A percentile compares a stretch with the other conserved stretches of the same genome.
Evolutionary conservation across 2,113 vertebrate genomes (phyloP).

Genomic region (Sclerurus mexicanus): DNA sequence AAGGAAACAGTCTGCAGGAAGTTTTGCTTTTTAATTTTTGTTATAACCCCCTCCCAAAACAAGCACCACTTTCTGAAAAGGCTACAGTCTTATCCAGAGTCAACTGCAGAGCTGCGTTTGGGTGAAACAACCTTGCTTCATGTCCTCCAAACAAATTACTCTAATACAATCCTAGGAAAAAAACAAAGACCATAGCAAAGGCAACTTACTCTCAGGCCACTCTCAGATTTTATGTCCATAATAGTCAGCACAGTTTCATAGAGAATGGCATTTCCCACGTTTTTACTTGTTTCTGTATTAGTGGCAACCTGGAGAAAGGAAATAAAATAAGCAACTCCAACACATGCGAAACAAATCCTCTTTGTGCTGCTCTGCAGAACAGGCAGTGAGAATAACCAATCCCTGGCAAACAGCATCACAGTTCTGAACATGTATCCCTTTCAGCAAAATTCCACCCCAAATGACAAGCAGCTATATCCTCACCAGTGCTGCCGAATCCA

Average conservation of each 20-base stretch:
- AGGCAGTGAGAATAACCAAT: neutral
- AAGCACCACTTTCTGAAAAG: neutral
- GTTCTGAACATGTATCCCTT: neutral
- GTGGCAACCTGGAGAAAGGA: slow-evolving; percentile 88
- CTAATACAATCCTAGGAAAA: neutral
- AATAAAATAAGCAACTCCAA: neutral
- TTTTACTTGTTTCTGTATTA: slow-evolving; percentile 99
- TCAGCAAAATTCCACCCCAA: neutral
- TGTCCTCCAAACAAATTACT: neutral
- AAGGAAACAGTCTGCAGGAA: neutral
- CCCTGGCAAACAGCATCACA: neutral
- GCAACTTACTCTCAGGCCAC: slow-evolving; percentile 90
- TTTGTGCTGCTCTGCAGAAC: neutral
- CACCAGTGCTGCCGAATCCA: neutral
- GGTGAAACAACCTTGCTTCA: neutral
- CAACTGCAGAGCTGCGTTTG: neutral
- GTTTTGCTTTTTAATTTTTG: neutral
- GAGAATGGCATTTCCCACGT: slow-evolving; percentile 98
- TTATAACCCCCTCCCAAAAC: neutral
- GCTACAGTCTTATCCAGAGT: neutral
- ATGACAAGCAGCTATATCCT: neutral
- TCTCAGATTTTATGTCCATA: slow-evolving; percentile 99
- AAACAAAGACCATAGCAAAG: neutral
- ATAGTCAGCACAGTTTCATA: slow-evolving; percentile 99
- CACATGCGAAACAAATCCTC: neutral